These are phyloP conservation scores for Struthio camelus DNA, from an alignment of 2,113 vertebrate genomes.

Conservation along the genomic window DNA sequence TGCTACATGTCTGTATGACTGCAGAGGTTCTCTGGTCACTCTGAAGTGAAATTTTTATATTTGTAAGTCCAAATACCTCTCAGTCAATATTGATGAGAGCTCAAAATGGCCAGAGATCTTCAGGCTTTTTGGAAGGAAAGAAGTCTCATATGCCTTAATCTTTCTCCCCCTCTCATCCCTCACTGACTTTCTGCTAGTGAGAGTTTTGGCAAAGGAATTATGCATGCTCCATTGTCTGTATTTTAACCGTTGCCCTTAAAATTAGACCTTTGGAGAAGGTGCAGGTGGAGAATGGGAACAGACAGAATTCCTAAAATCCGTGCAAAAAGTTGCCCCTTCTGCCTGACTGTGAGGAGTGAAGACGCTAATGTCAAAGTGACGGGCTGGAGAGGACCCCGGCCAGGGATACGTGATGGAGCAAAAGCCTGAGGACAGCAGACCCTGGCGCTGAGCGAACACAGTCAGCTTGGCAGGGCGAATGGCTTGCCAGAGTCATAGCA, in stretches of 20 bases:
- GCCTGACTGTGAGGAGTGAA: background rate
- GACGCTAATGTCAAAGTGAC: background rate
- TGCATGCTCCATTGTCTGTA: background rate
- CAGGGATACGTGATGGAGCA: conserved; percentile 22
- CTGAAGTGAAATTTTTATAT: background rate
- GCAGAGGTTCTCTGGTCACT: background rate
- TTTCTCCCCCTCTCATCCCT: background rate
- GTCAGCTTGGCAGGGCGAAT: conserved; percentile 25
- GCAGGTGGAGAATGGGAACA: background rate
- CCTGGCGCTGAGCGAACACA: conserved; percentile 41
- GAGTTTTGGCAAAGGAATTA: background rate
- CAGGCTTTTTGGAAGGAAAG: background rate
- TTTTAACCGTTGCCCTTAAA: background rate
- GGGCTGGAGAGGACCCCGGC: background rate
- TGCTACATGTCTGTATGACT: background rate
- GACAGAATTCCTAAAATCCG: background rate
- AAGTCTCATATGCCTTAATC: background rate
- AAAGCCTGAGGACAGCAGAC: background rate
- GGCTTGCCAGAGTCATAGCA: background rate
- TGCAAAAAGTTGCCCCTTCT: background rate
- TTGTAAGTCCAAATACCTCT: background rate
- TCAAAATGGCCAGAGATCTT: background rate
- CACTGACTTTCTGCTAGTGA: background rate
- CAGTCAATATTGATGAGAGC: background rate
- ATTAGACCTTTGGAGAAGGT: background rate